Evolutionary conservation across 1,140 invertebrate species (phyloP), one percentile per base, ranked within the genome.

Genomic region (Drosophila grimshawi): DNA sequence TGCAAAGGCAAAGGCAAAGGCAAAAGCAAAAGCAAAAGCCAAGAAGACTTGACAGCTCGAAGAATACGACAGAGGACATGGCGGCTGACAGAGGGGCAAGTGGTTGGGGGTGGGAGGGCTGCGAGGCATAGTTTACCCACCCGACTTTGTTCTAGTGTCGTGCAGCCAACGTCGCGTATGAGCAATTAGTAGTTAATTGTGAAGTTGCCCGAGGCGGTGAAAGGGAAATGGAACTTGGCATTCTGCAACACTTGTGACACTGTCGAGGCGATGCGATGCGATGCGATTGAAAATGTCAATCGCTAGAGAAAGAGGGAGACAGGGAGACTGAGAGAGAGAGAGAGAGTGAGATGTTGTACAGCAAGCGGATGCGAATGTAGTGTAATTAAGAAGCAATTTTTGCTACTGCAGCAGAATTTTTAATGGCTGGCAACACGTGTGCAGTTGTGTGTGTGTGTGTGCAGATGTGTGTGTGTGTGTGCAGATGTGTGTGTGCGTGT

Each of bases 181-280:
- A 86, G 83, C 83, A 86, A 86, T 86, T 86, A 86, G 83, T 86
- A 86, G 83, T 86, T 86, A 86, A 86, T 86, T 86, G 83, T 86
- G 76, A 86, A 86, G 83, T 88, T 86, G 80, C 80, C 76, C 76
- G 67, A 77, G 79, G 64, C 67, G 39, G 32, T 74, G 46, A 43
- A 33, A 52, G 60, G 60, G 43, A 65, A 76, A 59, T 68, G 61
- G 63, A 51, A 53, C 71, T 53, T 67, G 52, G 55, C 64, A 55
- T 67, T 48, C 66, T 65, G 76, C 78, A 71, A 80, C 83, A 82
- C 64, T 88, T 85, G 76, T 82, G 83, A 82, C 82, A 86, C 80
- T 86, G 82, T 88, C 64, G 82, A 67, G 82, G 88, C 64, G 82
- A 67, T 56, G 72, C 45, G 51, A 67, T 56, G 72, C 45, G 51